phyloP scores from a whole-genome alignment of 64 coral and sea anemone genomes.

The Montipora sp. region DNA sequence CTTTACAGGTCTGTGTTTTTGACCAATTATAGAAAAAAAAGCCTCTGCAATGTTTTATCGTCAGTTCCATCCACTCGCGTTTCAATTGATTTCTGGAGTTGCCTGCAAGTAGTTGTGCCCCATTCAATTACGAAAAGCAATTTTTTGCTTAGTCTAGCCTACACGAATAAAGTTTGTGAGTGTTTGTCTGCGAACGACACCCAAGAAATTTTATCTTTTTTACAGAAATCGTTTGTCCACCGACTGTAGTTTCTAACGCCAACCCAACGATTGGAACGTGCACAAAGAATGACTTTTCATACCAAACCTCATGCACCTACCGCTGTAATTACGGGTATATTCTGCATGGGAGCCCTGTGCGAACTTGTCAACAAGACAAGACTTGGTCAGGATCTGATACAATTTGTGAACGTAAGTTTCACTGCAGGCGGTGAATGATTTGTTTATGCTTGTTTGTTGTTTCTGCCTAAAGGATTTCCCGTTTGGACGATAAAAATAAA shows the following conservation, averaged over 20 bases:
- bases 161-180: no score
- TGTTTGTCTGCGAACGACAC: no score
- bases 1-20: no score
- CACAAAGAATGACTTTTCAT: conserved; percentile 46
- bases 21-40: no score
- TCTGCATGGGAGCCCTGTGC: conserved; percentile 59
- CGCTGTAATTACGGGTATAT: conserved; percentile 74
- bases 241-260: conserved; percentile 54
- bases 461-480: background rate
- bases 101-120: no score
- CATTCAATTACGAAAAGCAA: no score
- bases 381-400: conserved; percentile 75
- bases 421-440: background rate
- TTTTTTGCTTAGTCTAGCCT: no score
- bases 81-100: no score
- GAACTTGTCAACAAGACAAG: conserved; percentile 81
- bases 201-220: background rate
- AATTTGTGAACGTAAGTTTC: conserved; percentile 79
- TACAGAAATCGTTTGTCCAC: conserved; percentile 65
- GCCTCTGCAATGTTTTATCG: no score
- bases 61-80: no score
- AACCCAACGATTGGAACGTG: conserved; percentile 69
- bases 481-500: no score
- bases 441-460: background rate
- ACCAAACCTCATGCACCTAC: conserved; percentile 74